phyloP scores from a whole-genome alignment of 2,888 invertebrate species.

The Agapetus fuscipes region DNA sequence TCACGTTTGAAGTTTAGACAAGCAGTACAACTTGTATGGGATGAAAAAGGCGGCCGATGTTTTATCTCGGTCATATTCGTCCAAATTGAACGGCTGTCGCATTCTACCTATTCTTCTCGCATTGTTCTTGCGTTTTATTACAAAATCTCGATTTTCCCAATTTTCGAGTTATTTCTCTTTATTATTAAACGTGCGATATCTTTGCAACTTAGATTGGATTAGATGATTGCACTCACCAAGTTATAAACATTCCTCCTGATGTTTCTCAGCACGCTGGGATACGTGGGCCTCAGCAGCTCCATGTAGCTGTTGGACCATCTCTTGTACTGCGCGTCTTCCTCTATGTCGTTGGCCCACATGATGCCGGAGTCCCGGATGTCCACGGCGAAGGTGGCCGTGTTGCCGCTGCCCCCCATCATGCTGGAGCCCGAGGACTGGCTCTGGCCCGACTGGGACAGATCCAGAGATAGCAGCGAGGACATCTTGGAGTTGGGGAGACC shows the following conservation, averaged over 20 bases:
- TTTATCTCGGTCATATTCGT: too few species aligned
- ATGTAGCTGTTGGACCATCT: conserved; percentile 84
- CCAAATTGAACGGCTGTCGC: too few species aligned
- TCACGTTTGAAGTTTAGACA: too few species aligned
- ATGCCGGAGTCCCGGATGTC: conserved; percentile 92
- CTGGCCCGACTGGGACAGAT: conserved; percentile 44
- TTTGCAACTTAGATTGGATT: too few species aligned
- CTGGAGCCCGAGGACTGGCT: conserved; percentile 24
- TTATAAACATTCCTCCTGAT: conserved; percentile 79
- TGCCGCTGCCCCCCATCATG: conserved; percentile 20
- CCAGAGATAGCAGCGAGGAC: conserved; percentile 57
- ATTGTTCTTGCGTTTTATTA: too few species aligned
- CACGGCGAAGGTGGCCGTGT: conserved; percentile 74
- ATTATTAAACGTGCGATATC: too few species aligned
- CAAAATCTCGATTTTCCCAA: too few species aligned
- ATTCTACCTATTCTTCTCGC: too few species aligned
- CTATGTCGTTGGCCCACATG: conserved; percentile 92
- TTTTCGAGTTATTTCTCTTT: too few species aligned
- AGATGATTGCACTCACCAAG: conserved; percentile 61
- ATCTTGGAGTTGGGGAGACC: conserved; percentile 54
- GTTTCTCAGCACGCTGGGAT: conserved; percentile 93
- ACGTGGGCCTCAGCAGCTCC: conserved; percentile 90
- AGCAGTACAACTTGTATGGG: too few species aligned
- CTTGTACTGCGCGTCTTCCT: conserved; percentile 77
- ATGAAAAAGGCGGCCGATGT: too few species aligned